These are phyloP conservation scores for Holotrichia oblita DNA, from an alignment of 1,140 invertebrate genomes.

Conservation along the genomic window DNA sequence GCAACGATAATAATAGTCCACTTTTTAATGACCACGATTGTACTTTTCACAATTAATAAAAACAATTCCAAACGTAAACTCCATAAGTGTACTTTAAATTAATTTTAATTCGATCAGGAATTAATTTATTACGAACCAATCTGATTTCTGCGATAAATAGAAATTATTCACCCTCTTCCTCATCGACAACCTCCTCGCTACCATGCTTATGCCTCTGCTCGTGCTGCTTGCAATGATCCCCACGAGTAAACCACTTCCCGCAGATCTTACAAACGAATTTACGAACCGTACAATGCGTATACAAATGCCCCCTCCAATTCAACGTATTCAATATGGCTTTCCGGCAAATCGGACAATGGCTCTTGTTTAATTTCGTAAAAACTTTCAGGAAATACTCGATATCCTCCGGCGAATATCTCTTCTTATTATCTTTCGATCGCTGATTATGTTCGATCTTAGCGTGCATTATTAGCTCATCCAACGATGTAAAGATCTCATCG, in stretches of 20 bases:
- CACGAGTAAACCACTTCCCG: constrained; percentile 1
- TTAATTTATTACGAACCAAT: too few relatives aligned
- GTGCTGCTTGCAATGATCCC: constrained; percentile 35
- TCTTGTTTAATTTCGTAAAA: constrained; percentile 18
- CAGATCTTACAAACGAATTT: constrained; percentile 33
- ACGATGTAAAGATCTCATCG: constrained; percentile 18
- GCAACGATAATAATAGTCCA: neutral
- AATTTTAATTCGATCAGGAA: too few relatives aligned
- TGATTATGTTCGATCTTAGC: constrained; percentile 37
- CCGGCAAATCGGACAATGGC: constrained; percentile 14
- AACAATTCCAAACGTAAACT: neutral
- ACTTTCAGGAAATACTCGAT: constrained; percentile 19
- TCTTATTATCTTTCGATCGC: constrained; percentile 9
- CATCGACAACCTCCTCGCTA: neutral
- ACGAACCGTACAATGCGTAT: constrained; percentile 4
- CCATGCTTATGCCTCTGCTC: constrained; percentile 28
- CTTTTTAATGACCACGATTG: neutral
- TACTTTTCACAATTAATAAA: neutral
- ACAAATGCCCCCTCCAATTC: constrained; percentile 30
- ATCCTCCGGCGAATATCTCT: constrained; percentile 16
- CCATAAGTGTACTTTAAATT: neutral
- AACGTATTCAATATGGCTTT: constrained; percentile 31
- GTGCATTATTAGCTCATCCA: constrained; percentile 30
- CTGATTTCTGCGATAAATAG: neutral
- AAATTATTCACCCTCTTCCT: neutral